Evolutionary conservation across 64 coral and sea anemone species (phyloP), one percentile per base, ranked within the genome.

Genomic region (Actinia tenebrosa): DNA sequence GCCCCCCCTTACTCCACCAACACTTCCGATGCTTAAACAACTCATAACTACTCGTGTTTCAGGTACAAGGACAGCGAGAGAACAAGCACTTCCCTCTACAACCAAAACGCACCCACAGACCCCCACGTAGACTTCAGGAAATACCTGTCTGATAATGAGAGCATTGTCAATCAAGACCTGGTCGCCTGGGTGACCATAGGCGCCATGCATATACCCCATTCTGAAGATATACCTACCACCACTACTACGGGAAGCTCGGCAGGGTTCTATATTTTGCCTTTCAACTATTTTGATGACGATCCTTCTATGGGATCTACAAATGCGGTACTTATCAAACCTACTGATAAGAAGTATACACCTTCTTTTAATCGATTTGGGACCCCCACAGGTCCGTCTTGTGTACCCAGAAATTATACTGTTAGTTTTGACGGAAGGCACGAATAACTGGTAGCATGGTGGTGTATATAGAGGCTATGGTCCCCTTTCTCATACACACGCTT

Each of bases 271-370:
- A 69, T 95, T 86, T 87, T 90, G 20, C 94, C 94, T 42, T 95
- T 92, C 56, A 95, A 95, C 71, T 95, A 95, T 56, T 95, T 91
- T 62, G 86, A 92, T 86, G 93, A 95, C 60, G 93, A 95, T 78
- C 94, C 94, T 17, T 95, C 94, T 20, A 87, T 95, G 84, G 83
- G 89, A 45, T 95, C 94, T 53, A 88, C 58, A 30, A 88, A 95
- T 55, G 87, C 79, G 20, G 53, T 92, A 25, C 63, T 92, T 60
- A 92, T 95, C 52, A 89, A 60, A 62, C 90, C 94, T 5, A 89
- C 89, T 10, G 54, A 92, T 56, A 82, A 79, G 16, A 87, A 87
- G 27, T 60, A 56, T 68, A 80, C 45, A 42, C 17, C 89, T 54
- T 82, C 87, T 22, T 42, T 91, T 5, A 44, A 89, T 16, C 82